A percentile compares a stretch with the other conserved stretches of the same genome.
Evolutionary conservation across 2,113 vertebrate genomes (phyloP).

Genomic region (Labrus mixtus): DNA sequence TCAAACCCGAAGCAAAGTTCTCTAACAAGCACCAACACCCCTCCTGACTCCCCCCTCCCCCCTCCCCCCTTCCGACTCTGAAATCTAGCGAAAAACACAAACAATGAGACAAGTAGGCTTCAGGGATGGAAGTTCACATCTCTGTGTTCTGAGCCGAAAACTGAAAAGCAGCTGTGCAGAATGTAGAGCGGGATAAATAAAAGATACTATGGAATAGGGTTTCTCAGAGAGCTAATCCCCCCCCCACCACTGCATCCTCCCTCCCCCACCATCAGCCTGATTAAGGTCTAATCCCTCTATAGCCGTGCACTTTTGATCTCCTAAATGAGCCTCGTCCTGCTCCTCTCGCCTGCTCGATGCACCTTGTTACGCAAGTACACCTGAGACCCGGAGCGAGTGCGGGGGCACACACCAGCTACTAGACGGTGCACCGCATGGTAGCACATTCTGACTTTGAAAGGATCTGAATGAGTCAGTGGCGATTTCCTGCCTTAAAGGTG

Average conservation of each 20-base stretch:
- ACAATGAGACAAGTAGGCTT: slow-evolving; percentile 42
- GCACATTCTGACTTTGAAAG: slow-evolving; percentile 19
- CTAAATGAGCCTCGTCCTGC: slow-evolving; percentile 67
- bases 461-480: slow-evolving; percentile 11
- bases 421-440: background rate
- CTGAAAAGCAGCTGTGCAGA: slow-evolving; percentile 24
- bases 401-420: background rate
- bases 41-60: background rate
- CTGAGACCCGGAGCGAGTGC: background rate
- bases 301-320: slow-evolving; percentile 68
- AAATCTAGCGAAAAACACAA: slow-evolving; percentile 30
- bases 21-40: slow-evolving; percentile 23
- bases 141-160: slow-evolving; percentile 14
- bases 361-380: slow-evolving; percentile 39
- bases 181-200: slow-evolving; percentile 12
- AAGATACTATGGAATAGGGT: slow-evolving; percentile 7
- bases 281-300: slow-evolving; percentile 64
- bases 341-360: slow-evolving; percentile 16
- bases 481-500: slow-evolving; percentile 13
- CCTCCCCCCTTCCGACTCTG: background rate
- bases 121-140: slow-evolving; percentile 24
- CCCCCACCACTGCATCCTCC: slow-evolving; percentile 56
- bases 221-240: slow-evolving; percentile 36
- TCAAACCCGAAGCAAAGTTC: slow-evolving; percentile 56
- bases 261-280: slow-evolving; percentile 45